These are phyloP conservation scores for Peromyscus californicus DNA, from an alignment of 2,113 vertebrate species.

Conservation along the genomic window DNA sequence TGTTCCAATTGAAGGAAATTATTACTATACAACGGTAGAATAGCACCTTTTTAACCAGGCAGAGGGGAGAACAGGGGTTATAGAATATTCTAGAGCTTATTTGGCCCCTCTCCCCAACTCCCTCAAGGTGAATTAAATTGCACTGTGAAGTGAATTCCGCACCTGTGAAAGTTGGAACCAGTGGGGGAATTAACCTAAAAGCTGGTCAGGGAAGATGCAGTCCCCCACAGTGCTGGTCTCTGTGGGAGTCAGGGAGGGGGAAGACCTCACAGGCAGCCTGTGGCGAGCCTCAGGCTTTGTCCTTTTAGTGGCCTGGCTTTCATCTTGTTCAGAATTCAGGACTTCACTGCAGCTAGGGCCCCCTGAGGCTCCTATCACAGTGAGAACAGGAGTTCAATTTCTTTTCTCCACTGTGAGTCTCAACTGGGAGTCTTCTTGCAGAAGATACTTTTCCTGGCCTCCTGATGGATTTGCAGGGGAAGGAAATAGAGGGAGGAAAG, in stretches of 20 bases:
- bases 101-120: background rate
- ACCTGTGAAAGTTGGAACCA: background rate
- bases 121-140: background rate
- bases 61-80: background rate
- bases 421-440: background rate
- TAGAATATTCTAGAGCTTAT: too few species aligned
- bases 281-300: background rate
- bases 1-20: background rate
- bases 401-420: background rate
- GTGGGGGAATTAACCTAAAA: background rate
- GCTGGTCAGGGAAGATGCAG: background rate
- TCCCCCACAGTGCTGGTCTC: background rate
- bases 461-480: background rate
- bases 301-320: background rate
- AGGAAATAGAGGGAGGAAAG: background rate
- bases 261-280: background rate
- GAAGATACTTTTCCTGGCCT: background rate
- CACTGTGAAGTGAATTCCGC: background rate
- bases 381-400: background rate
- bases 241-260: background rate
- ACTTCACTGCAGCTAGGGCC: background rate
- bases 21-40: too few species aligned
- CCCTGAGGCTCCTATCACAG: background rate
- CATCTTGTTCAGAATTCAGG: constrained; percentile 23
- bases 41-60: background rate